A percentile compares a stretch with the other conserved stretches of the same genome.
These are phyloP conservation scores for Morpho deidamia DNA, from an alignment of 2,888 invertebrate genomes.

Conservation along the genomic window DNA sequence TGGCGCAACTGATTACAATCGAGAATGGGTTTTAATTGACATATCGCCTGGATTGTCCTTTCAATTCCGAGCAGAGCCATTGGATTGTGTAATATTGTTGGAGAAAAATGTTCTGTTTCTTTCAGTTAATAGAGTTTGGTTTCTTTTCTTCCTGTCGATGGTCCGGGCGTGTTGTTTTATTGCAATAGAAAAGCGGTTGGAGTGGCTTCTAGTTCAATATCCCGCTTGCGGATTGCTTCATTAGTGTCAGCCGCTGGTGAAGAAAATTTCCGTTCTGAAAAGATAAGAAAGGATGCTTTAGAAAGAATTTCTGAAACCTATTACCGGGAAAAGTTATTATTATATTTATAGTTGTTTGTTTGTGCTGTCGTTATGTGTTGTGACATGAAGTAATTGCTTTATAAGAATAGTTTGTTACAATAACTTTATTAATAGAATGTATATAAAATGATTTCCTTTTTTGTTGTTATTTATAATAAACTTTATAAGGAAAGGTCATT, in stretches of 20 bases:
- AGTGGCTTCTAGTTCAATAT: constrained; percentile 68
- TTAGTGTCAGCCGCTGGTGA: constrained; percentile 63
- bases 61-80: constrained; percentile 39
- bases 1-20: constrained; percentile 55
- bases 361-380: too few species aligned
- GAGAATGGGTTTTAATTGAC: constrained; percentile 61
- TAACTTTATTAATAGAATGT: too few species aligned
- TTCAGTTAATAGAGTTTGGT: constrained; percentile 42
- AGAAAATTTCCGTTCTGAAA: constrained; percentile 60
- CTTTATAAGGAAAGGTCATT: too few species aligned
- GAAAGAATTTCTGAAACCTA: neutral
- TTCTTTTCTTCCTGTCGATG: constrained; percentile 41
- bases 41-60: constrained; percentile 60
- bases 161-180: constrained; percentile 58
- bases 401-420: too few species aligned
- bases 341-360: too few species aligned
- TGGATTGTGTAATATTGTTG: constrained; percentile 40
- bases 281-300: constrained; percentile 44
- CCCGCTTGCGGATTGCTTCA: constrained; percentile 73
- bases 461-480: too few species aligned
- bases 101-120: constrained; percentile 37
- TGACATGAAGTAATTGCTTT: too few species aligned
- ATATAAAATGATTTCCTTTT: too few species aligned
- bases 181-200: constrained; percentile 50
- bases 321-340: neutral